Percentiles rank a stretch among this genome's conserved stretches.
Evolutionary conservation across 2,113 vertebrate genomes (phyloP).

Genomic region (Danionella cerebrum): DNA sequence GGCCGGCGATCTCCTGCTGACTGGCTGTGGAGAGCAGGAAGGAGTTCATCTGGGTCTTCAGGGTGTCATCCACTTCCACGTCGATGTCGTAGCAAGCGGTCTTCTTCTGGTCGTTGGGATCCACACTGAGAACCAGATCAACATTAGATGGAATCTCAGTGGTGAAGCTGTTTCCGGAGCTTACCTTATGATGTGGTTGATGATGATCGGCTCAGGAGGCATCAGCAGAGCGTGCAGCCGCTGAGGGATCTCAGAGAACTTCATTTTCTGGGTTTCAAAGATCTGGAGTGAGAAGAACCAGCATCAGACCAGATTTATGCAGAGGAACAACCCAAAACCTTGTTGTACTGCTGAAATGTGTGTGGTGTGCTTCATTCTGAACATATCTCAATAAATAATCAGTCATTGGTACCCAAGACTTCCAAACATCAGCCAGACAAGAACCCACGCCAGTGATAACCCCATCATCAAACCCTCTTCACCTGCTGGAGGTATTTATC

Average conservation of each 20-base stretch:
- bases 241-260: conserved; percentile 85
- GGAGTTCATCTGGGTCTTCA: conserved; percentile 99
- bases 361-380: not conserved
- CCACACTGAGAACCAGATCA: conserved; percentile 69
- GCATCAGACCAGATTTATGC: no score
- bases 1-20: conserved; percentile 94
- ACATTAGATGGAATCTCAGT: not conserved
- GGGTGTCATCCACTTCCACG: conserved; percentile 94
- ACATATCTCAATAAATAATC: no score
- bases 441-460: no score
- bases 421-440: no score
- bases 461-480: no score
- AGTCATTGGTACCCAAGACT: not conserved
- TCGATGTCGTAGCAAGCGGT: conserved; percentile 99
- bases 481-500: conserved; percentile 90
- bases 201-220: conserved; percentile 99
- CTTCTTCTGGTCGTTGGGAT: conserved; percentile 98
- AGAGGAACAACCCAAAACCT: no score
- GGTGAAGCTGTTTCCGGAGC: not conserved
- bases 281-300: conserved; percentile 21
- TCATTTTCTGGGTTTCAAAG: conserved; percentile 82
- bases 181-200: conserved; percentile 97
- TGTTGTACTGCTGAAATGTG: not conserved
- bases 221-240: conserved; percentile 90
- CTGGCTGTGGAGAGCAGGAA: conserved; percentile 96